These are phyloP conservation scores for Archivesica marissinica DNA, from an alignment of 1,140 invertebrate species.

Conservation along the genomic window DNA sequence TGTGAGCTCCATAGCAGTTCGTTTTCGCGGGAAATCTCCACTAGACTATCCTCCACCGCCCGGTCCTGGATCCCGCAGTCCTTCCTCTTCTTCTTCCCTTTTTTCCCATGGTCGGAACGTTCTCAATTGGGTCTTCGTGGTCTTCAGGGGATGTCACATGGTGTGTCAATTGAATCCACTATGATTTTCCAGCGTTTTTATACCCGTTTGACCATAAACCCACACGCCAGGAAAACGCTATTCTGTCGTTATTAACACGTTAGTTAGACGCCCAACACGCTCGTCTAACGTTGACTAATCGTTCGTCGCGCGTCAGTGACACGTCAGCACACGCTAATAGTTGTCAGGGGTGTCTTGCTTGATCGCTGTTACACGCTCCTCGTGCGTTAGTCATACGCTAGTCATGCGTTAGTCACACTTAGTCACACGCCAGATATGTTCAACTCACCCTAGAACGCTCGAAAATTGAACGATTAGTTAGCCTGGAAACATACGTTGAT, in stretches of 20 bases:
- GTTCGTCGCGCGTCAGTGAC: neutral
- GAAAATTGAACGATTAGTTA: constrained; percentile 10
- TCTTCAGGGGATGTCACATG: constrained; percentile 57
- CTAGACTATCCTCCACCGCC: constrained; percentile 55
- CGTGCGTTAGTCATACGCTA: constrained; percentile 39
- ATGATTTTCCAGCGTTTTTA: constrained; percentile 36
- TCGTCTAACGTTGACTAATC: constrained; percentile 49
- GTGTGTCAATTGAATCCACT: constrained; percentile 52
- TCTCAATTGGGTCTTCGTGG: constrained; percentile 47
- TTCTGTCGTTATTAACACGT: constrained; percentile 40
- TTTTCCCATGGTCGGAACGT: constrained; percentile 53
- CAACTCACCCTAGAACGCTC: constrained; percentile 20
- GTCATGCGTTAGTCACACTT: constrained; percentile 33
- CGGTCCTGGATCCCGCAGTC: constrained; percentile 57
- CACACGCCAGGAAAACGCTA: constrained; percentile 16
- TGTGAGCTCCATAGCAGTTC: constrained; percentile 44
- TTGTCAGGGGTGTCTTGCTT: constrained; percentile 28
- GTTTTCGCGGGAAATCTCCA: constrained; percentile 46
- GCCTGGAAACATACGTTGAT: too few relatives aligned
- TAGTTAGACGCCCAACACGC: constrained; percentile 44
- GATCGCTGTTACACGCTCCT: constrained; percentile 20
- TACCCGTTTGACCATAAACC: constrained; percentile 26
- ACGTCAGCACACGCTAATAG: constrained; percentile 42
- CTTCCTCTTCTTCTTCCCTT: constrained; percentile 58
- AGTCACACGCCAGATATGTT: constrained; percentile 9